phyloP scores from a whole-genome alignment of 1,140 invertebrate species.

The Macrobrachium rosenbergii region DNA sequence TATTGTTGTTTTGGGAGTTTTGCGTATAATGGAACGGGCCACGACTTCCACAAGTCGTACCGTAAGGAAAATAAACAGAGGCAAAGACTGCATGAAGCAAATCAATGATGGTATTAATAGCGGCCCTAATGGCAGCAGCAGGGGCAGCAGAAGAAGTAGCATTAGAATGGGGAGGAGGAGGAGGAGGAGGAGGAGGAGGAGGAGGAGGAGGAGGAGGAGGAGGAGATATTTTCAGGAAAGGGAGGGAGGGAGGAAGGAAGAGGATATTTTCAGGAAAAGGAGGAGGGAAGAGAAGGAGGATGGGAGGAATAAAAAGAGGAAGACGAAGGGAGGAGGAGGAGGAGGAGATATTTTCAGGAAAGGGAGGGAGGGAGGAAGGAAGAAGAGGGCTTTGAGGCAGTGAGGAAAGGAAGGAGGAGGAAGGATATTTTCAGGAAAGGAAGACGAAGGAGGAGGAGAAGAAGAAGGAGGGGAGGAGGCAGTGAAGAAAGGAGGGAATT shows the following conservation, averaged over 20 bases:
- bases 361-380: not conserved
- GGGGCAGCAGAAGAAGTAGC: not conserved
- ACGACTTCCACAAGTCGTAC: too few relatives aligned
- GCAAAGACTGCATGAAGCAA: not conserved
- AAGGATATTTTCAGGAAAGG: too few relatives aligned
- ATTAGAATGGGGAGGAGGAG: not conserved
- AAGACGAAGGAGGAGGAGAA: not conserved
- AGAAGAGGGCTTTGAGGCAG: too few relatives aligned
- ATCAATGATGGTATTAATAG: not conserved
- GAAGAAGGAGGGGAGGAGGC: not conserved
- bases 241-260: not conserved
- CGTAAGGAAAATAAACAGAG: conserved; percentile 5
- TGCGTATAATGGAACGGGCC: too few relatives aligned
- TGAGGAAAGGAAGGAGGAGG: too few relatives aligned
- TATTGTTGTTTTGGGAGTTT: too few relatives aligned
- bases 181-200: not conserved
- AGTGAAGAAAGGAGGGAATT: too few relatives aligned
- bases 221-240: not conserved
- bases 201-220: not conserved
- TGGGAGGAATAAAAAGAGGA: not conserved
- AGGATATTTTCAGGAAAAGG: not conserved
- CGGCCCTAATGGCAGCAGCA: not conserved
- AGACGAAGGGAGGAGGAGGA: not conserved
- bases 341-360: not conserved
- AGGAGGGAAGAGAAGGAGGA: not conserved